Evolutionary conservation across 2,113 vertebrate species (phyloP).

Genomic region (Spea bombifrons): DNA sequence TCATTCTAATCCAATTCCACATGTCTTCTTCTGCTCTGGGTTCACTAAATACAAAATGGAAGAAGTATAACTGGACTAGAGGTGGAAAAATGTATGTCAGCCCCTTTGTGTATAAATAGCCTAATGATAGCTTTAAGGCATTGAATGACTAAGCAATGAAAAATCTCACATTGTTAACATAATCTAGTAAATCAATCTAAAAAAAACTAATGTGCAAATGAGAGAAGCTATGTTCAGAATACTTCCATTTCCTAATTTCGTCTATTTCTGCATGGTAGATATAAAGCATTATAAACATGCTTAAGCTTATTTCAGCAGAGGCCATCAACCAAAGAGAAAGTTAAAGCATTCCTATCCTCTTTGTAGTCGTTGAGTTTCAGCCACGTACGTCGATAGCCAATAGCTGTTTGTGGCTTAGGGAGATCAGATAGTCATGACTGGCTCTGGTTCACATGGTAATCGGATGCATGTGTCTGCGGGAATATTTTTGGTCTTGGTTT

Average conservation of each 20-base stretch:
- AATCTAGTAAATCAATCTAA: too few relatives aligned
- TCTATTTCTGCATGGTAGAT: not conserved
- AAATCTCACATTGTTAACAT: too few relatives aligned
- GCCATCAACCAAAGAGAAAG: not conserved
- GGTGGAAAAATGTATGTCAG: too few relatives aligned
- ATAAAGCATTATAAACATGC: not conserved
- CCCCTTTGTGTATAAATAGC: too few relatives aligned
- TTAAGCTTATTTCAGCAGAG: not conserved
- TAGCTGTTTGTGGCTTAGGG: slow-evolving; percentile 40
- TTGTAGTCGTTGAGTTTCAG: slow-evolving; percentile 13
- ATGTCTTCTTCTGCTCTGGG: not conserved
- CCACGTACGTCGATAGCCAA: slow-evolving; percentile 20
- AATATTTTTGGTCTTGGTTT: slow-evolving; percentile 44
- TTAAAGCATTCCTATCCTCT: slow-evolving; percentile 8
- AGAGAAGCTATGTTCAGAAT: not conserved
- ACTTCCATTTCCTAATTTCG: not conserved
- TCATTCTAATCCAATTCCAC: not conserved
- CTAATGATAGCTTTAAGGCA: too few relatives aligned
- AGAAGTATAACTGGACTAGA: not conserved
- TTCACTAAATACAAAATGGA: not conserved
- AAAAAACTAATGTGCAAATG: too few relatives aligned
- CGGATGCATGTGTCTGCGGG: slow-evolving; percentile 39
- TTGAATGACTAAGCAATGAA: too few relatives aligned
- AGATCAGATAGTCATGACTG: slow-evolving; percentile 43
- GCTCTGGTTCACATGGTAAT: slow-evolving; percentile 36